Conservation (phyloP, 2,113 vertebrate genomes). For the Haemorhous mexicanus region DNA sequence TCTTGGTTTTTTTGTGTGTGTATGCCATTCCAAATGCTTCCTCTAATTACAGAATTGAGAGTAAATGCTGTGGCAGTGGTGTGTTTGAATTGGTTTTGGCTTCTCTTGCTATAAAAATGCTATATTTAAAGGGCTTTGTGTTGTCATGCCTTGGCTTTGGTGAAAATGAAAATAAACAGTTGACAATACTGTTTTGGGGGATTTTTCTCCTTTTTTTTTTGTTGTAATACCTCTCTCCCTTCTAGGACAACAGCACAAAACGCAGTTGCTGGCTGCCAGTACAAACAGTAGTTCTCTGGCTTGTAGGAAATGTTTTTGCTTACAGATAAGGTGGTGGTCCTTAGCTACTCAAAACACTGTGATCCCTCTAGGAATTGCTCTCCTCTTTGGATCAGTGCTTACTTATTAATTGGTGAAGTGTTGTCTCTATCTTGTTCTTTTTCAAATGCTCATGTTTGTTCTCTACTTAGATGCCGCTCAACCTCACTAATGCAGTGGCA, state of each 20-base stretch:
- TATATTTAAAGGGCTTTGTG: not conserved
- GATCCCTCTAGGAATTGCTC: not conserved
- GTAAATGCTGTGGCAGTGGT: not conserved
- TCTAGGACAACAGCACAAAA: not conserved
- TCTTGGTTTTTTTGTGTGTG: not conserved
- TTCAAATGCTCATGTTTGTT: not conserved
- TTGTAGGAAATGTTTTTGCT: not conserved
- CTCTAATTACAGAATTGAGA: not conserved
- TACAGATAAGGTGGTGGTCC: not conserved
- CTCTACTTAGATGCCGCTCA: slow-evolving; percentile 88
- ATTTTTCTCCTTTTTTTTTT: not conserved
- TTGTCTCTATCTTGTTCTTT: not conserved
- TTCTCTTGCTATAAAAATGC: not conserved
- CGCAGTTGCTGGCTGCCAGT: not conserved
- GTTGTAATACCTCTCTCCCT: not conserved
- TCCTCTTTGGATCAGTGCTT: not conserved
- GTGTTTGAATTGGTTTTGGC: not conserved
- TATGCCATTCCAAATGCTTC: not conserved
- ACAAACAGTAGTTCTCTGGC: not conserved
- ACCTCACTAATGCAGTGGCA: slow-evolving; percentile 90
- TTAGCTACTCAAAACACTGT: not conserved
- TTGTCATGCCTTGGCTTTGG: not conserved
- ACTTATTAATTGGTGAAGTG: not conserved
- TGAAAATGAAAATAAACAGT: not conserved
- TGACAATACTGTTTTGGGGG: not conserved